A percentile compares a stretch with the other conserved stretches of the same genome.
Evolutionary conservation across 2,113 vertebrate genomes (phyloP).

Genomic region (Agelaius phoeniceus): DNA sequence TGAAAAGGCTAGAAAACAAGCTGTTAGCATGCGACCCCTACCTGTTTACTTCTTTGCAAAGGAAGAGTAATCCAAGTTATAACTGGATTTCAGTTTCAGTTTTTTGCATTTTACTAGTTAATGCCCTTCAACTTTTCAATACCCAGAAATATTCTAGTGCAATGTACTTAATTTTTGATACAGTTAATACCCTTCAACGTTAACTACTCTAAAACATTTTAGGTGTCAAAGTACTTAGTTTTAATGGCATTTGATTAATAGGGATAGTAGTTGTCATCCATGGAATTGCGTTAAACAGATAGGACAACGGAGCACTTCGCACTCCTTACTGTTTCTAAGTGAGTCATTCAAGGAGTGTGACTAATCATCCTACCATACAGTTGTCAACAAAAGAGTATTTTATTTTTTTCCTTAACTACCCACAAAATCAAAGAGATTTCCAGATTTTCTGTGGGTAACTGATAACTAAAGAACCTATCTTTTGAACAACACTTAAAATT

Average conservation of each 20-base stretch:
- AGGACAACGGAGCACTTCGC: background rate
- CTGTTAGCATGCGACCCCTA: background rate
- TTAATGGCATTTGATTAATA: background rate
- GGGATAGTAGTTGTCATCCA: background rate
- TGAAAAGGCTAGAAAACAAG: background rate
- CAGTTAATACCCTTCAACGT: background rate
- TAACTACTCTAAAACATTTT: background rate
- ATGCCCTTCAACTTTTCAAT: background rate
- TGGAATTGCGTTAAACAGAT: constrained; percentile 43
- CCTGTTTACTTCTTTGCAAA: background rate
- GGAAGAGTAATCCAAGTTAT: background rate
- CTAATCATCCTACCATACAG: constrained; percentile 29
- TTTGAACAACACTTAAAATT: background rate
- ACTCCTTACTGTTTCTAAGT: constrained; percentile 33
- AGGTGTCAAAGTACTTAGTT: background rate
- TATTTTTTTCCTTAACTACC: background rate
- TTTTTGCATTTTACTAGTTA: background rate
- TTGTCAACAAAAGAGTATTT: constrained; percentile 46
- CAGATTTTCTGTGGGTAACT: background rate
- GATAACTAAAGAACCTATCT: background rate
- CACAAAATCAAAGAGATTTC: background rate
- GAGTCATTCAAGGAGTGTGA: constrained; percentile 44
- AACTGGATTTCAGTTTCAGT: background rate
- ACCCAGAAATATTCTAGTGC: background rate
- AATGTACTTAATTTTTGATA: background rate